Evolutionary conservation across 2,888 invertebrate genomes (phyloP).

Genomic region (Incurvaria masculella): DNA sequence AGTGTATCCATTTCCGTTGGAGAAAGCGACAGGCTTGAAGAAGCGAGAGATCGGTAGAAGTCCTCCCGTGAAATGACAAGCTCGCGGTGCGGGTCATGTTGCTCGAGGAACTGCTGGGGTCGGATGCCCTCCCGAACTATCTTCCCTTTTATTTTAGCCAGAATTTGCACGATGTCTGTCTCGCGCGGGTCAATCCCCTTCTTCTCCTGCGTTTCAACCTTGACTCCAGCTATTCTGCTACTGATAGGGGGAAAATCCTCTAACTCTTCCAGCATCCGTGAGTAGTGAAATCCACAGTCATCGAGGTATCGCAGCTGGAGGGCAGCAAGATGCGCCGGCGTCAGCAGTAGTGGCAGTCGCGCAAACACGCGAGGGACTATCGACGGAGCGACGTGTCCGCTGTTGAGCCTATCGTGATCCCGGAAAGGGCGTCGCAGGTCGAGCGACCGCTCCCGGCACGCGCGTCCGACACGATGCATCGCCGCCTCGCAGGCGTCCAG

Average conservation of each 20-base stretch:
- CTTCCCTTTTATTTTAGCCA: slow-evolving; percentile 73
- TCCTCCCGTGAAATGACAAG: slow-evolving; percentile 61
- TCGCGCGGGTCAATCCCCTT: slow-evolving; percentile 48
- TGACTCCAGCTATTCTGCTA: background rate
- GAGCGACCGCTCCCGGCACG: slow-evolving; percentile 59
- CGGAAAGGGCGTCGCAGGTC: slow-evolving; percentile 66
- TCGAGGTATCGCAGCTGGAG: slow-evolving; percentile 69
- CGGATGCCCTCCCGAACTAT: slow-evolving; percentile 65
- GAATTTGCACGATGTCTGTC: slow-evolving; percentile 64
- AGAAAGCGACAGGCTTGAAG: slow-evolving; percentile 63
- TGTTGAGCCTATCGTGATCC: slow-evolving; percentile 69
- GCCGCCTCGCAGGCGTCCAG: slow-evolving; percentile 21
- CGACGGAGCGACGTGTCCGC: slow-evolving; percentile 67
- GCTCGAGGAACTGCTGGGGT: slow-evolving; percentile 62
- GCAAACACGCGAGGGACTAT: slow-evolving; percentile 70
- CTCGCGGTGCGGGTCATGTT: slow-evolving; percentile 63
- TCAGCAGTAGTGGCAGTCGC: slow-evolving; percentile 63
- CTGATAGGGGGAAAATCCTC: background rate
- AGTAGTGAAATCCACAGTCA: slow-evolving; percentile 73
- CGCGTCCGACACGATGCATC: slow-evolving; percentile 59
- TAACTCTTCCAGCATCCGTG: slow-evolving; percentile 65
- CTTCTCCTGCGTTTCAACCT: no score
- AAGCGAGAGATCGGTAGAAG: slow-evolving; percentile 68
- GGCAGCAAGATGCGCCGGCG: slow-evolving; percentile 63
- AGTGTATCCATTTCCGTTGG: slow-evolving; percentile 67